Evolutionary conservation across 2,888 invertebrate species (phyloP), one percentile per base, ranked within the genome.

Genomic region (Cheilosia grossa): DNA sequence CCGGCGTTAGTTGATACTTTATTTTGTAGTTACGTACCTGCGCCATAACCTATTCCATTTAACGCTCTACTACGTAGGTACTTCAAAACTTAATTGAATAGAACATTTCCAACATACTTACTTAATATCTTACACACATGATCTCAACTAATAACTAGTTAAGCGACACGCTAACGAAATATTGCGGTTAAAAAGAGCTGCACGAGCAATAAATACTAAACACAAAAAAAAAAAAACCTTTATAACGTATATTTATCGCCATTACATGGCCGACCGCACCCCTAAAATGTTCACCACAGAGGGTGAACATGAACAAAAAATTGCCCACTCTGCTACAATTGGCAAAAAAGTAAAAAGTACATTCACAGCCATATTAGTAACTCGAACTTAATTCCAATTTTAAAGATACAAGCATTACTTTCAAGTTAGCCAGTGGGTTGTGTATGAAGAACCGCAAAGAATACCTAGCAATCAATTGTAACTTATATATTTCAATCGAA

Each of bases 401-500:
- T 40, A 44, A 67, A 21, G 15, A 6, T 42, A 24, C 30, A 6
- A 27, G 27, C 27, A 6, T 6, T 27, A 27, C 1, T 44, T 42
- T 42, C 54, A 54, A 47, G 21, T 19, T 33, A 19, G 15, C 27
- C 10, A 19, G 21, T 30, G 33, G 33, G 44, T 56, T 21, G n/a
- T 33, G 47, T 44, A n/a, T 33, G 33, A 19, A 47, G 24, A 58
- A 58, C 47, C 13, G n/a, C 33, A 56, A 67, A 56, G 19, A 7
- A 21, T 21, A 21, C 21, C 1, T 27, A 1, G 1, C 49, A 37
- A 17, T 69, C 56, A 69, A 69, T 69, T 56, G 56, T 24, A 27
- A 17, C 40, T 40, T 17, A 40, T 40, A 40, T 40, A 15, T 42
- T 40, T 53, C n/a, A 53, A 66, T 66, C 51, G 37, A 33, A 64